phyloP scores from a whole-genome alignment of 2,797 vertebrate genomes.

The Benthosema pterotum region DNA sequence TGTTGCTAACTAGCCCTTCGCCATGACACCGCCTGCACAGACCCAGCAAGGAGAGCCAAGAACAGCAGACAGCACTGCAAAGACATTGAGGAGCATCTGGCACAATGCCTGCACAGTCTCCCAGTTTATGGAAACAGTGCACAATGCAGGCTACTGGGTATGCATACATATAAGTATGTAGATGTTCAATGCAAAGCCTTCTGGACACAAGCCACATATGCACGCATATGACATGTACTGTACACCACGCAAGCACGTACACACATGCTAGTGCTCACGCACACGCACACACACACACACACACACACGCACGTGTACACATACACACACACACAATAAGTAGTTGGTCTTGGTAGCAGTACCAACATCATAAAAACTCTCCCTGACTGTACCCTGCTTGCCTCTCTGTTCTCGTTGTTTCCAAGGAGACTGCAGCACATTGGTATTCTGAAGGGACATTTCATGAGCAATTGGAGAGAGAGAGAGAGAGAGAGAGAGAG shows the following conservation, averaged over 20 bases:
- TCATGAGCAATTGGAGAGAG: conserved; percentile 59
- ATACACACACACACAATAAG: conserved; percentile 44
- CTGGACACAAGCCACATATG: too few relatives aligned
- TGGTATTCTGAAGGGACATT: conserved; percentile 73
- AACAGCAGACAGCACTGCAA: conserved; percentile 45
- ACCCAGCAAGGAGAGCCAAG: conserved; percentile 41
- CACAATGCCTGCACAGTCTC: conserved; percentile 32
- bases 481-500: conserved; percentile 13
- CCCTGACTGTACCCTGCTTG: conserved; percentile 53
- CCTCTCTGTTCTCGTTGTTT: conserved; percentile 69
- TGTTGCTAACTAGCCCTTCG: conserved; percentile 40
- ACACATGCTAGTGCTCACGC: not conserved
- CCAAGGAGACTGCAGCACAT: conserved; percentile 80
- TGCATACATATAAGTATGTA: too few relatives aligned
- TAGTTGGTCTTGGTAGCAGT: conserved; percentile 39
- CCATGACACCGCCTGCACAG: conserved; percentile 33
- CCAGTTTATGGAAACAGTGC: not conserved
- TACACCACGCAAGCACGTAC: conserved; percentile 6
- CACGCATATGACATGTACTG: conserved; percentile 12
- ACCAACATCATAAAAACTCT: conserved; percentile 63
- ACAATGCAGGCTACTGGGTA: too few relatives aligned
- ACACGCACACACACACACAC: conserved; percentile 13
- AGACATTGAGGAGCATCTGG: conserved; percentile 25
- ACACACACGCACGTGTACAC: conserved; percentile 37
- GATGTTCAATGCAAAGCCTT: too few relatives aligned